Conservation (phyloP, 2,113 vertebrate genomes). For the Labrus mixtus region DNA sequence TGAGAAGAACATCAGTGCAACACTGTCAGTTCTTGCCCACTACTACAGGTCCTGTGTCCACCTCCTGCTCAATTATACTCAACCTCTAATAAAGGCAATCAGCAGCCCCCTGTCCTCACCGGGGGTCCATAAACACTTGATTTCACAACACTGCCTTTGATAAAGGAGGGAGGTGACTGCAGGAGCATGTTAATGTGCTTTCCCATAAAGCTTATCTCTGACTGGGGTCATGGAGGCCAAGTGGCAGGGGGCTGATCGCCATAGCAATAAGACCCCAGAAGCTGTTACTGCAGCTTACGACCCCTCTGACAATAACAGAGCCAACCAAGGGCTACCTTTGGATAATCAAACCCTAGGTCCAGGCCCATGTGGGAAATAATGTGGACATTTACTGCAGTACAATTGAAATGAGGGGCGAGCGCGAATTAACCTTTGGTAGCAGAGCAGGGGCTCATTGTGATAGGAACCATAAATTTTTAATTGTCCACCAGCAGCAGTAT, state of each 20-base stretch:
- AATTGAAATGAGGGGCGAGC: conserved; percentile 80
- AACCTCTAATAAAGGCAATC: conserved; percentile 76
- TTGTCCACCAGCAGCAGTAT: conserved; percentile 70
- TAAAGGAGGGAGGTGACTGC: conserved; percentile 78
- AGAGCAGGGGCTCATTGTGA: conserved; percentile 69
- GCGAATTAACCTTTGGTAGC: conserved; percentile 82
- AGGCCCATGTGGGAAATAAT: conserved; percentile 80
- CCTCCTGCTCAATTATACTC: conserved; percentile 71
- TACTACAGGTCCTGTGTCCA: conserved; percentile 66
- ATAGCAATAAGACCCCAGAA: conserved; percentile 83
- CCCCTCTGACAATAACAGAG: conserved; percentile 73
- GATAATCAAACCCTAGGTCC: conserved; percentile 75
- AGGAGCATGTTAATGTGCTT: conserved; percentile 81
- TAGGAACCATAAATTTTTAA: conserved; percentile 77
- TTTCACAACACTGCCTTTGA: conserved; percentile 79
- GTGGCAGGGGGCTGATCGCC: conserved; percentile 81
- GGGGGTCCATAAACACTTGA: conserved; percentile 81
- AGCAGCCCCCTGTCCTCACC: conserved; percentile 69
- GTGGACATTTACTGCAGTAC: conserved; percentile 79
- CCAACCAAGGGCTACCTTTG: conserved; percentile 66
- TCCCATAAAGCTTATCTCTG: conserved; percentile 85
- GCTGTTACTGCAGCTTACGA: conserved; percentile 75
- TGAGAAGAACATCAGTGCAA: conserved; percentile 59
- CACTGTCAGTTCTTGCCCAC: conserved; percentile 35
- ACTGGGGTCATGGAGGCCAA: conserved; percentile 81